These are phyloP conservation scores for Keiferia lycopersicella DNA, from an alignment of 2,888 invertebrate species.

Conservation along the genomic window DNA sequence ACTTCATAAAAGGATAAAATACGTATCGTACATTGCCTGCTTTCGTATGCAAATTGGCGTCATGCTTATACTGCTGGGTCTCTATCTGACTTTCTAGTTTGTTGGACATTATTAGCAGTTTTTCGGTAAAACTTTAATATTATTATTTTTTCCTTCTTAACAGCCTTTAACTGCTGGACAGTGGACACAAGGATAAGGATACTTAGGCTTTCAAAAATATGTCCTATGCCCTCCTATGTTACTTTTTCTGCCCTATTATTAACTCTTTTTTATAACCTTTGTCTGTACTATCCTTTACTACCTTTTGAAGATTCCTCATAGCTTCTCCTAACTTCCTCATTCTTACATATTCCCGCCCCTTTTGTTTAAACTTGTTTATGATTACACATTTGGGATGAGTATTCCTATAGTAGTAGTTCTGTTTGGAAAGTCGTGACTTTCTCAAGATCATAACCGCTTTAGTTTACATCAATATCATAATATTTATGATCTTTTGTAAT, in stretches of 20 bases:
- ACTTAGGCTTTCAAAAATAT: too few relatives aligned
- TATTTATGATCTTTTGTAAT: not conserved
- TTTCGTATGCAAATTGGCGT: slow-evolving; percentile 11
- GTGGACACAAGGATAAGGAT: too few relatives aligned
- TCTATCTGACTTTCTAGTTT: not conserved
- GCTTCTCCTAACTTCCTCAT: too few relatives aligned
- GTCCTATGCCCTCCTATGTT: too few relatives aligned
- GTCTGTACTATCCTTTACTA: too few relatives aligned
- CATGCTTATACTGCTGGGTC: slow-evolving; percentile 12
- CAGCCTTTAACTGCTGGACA: too few relatives aligned
- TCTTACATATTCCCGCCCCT: too few relatives aligned
- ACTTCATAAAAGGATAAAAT: slow-evolving; percentile 28
- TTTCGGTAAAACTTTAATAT: too few relatives aligned
- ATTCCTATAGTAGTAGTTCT: not conserved
- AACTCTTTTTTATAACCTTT: too few relatives aligned
- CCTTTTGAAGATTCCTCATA: too few relatives aligned
- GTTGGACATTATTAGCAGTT: slow-evolving; percentile 7
- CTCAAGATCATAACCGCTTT: slow-evolving; percentile 7
- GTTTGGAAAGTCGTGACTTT: slow-evolving; percentile 1
- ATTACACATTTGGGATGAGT: not conserved
- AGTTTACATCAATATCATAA: not conserved
- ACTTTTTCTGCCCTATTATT: not conserved
- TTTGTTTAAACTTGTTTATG: too few relatives aligned
- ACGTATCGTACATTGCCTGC: slow-evolving; percentile 20
- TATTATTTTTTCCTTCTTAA: too few relatives aligned